Evolutionary conservation across 2,113 vertebrate genomes (phyloP).

Genomic region (Phrynocephalus versicolor): DNA sequence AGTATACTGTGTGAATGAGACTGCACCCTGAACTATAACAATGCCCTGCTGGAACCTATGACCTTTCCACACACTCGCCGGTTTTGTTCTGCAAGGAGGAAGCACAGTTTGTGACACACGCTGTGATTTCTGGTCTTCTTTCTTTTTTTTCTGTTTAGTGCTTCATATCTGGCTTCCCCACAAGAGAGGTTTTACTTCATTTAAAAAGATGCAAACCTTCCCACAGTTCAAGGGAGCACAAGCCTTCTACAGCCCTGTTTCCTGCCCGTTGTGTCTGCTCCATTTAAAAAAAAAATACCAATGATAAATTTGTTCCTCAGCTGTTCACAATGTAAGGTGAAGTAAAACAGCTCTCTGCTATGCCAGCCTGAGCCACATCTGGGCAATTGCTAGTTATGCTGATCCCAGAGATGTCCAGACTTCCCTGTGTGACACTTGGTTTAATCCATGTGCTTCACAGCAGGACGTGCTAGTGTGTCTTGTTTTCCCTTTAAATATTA

Average conservation of each 20-base stretch:
- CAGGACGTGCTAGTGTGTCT: not conserved
- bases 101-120: not conserved
- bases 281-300: not conserved
- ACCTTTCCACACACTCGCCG: not conserved
- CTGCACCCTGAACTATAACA: not conserved
- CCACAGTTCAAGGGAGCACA: not conserved
- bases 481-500: not conserved
- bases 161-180: not conserved
- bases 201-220: not conserved
- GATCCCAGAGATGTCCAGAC: not conserved
- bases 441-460: slow-evolving; percentile 4
- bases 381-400: not conserved
- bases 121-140: not conserved
- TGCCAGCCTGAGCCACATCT: not conserved
- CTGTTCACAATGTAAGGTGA: not conserved
- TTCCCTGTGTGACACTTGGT: not conserved
- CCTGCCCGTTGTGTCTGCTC: not conserved
- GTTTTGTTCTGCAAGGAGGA: not conserved
- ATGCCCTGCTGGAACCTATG: not conserved
- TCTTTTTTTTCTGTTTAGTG: not conserved
- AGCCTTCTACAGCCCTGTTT: not conserved
- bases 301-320: not conserved
- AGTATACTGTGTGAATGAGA: not conserved
- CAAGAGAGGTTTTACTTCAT: not conserved
- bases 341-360: not conserved